A percentile compares a stretch with the other conserved stretches of the same genome.
Conservation (phyloP, 2,113 vertebrate species). For the Megaceryle torquata region DNA sequence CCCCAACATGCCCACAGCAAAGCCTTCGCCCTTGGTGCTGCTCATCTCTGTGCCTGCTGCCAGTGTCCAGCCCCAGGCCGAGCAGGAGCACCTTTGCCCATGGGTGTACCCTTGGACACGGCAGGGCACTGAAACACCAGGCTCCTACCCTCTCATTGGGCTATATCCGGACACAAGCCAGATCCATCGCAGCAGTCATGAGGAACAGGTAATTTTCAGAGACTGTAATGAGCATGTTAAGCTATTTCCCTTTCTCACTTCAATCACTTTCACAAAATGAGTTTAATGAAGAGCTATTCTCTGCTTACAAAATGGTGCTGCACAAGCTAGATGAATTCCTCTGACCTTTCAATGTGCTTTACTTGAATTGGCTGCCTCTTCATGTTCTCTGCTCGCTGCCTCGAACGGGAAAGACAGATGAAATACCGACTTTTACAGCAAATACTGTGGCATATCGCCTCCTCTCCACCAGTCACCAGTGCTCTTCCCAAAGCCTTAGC, state of each 20-base stretch:
- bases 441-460: neutral
- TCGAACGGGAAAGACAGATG: neutral
- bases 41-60: neutral
- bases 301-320: conserved; percentile 41
- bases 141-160: neutral
- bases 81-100: neutral
- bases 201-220: neutral
- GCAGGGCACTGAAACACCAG: neutral
- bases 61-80: neutral
- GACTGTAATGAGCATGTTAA: neutral
- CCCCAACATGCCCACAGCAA: neutral
- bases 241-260: conserved; percentile 21
- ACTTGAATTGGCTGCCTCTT: conserved; percentile 47
- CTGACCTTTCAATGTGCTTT: conserved; percentile 47
- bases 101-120: fast-evolving
- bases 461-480: neutral
- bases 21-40: neutral
- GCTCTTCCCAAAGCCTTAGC: neutral
- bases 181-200: neutral
- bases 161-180: neutral
- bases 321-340: conserved; percentile 19
- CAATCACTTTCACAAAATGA: neutral
- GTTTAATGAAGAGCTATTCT: conserved; percentile 40
- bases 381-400: neutral
- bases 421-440: neutral